Percentiles rank a stretch among this genome's conserved stretches.
These are phyloP conservation scores for Trachops cirrhosus DNA, from an alignment of 2,797 vertebrate species.

Conservation along the genomic window DNA sequence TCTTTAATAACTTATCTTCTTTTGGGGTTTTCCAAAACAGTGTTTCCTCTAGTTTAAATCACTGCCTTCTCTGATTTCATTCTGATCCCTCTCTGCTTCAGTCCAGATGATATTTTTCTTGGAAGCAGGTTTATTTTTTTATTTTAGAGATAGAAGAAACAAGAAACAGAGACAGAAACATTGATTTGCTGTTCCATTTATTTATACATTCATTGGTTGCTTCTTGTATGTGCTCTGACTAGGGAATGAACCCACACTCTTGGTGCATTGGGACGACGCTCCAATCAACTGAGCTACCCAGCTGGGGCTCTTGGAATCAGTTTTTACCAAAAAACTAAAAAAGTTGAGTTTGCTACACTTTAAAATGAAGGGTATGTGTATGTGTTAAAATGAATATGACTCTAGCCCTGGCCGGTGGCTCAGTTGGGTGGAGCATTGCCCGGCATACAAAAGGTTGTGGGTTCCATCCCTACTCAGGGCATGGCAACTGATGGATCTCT, in stretches of 20 bases:
- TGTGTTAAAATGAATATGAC: background rate
- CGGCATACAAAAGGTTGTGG: background rate
- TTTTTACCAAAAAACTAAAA: conserved; percentile 14
- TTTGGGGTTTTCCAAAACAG: background rate
- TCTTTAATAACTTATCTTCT: background rate
- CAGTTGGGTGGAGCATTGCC: background rate
- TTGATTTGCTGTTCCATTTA: too few relatives aligned
- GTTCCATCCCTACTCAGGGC: background rate
- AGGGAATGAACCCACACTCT: background rate
- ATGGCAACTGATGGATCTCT: background rate
- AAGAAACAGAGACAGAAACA: background rate
- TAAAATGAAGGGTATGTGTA: background rate
- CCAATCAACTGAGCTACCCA: background rate
- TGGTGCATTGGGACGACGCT: background rate
- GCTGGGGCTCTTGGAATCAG: background rate
- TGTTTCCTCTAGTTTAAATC: background rate
- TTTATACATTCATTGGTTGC: too few relatives aligned
- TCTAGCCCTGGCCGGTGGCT: background rate
- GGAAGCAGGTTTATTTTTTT: background rate
- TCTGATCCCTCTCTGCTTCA: background rate
- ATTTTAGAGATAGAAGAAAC: background rate
- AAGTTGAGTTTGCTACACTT: background rate
- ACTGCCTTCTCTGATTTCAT: background rate
- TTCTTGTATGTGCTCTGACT: too few relatives aligned
- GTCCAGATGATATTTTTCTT: conserved; percentile 20